Base-by-base conservation (phyloP, 2,113 vertebrate species). In the Tychaedon coryphoeus region DNA sequence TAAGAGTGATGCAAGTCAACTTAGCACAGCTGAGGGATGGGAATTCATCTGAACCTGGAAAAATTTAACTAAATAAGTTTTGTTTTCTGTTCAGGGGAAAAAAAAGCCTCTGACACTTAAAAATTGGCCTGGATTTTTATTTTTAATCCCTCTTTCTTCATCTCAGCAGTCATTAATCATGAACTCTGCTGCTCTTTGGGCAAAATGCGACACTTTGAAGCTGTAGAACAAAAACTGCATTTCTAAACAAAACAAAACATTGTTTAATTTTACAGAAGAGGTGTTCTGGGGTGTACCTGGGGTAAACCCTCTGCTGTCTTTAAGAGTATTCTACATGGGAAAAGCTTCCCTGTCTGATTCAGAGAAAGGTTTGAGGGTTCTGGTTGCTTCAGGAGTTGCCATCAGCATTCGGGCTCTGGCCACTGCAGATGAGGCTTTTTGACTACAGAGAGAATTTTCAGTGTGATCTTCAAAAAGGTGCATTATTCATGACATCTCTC, bases 1-100 rank as follows among this genome's bases (percentile, higher is more conserved):
- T 76, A 70, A 48, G 28, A 86, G 56, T 82, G 85, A 83, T 91
- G 77, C 86, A 82, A 91, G 61, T 88, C 61, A 91, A 9, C 81
- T 64, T 28, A 38, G 80, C 93, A 91, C 77, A 90, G 88, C 76
- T 61, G 61, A 94, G 84, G 62, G 42, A 72, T 1, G 0, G 73
- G 62, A 60, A 90, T 73, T 72, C 22, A 60, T 91, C 66, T 4
- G 36, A 87, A 91, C 88, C 75, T 93, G 85, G 90, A 88, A 97
- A 90, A 95, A 53, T 54, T 65, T 56, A 79, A 88, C 64, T 70
- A n/a, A 86, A 33, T 76, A 62, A 84, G 5, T 73, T 95, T 95
- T 89, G 53, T 66, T 94, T 95, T 81, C 60, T 14, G 1, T 71
- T 94, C 26, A 12, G 24, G 22, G 40, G 2, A 1, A 19, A 34